Base-by-base conservation (phyloP, 2,113 vertebrate species). In the Brachirus orientalis region DNA sequence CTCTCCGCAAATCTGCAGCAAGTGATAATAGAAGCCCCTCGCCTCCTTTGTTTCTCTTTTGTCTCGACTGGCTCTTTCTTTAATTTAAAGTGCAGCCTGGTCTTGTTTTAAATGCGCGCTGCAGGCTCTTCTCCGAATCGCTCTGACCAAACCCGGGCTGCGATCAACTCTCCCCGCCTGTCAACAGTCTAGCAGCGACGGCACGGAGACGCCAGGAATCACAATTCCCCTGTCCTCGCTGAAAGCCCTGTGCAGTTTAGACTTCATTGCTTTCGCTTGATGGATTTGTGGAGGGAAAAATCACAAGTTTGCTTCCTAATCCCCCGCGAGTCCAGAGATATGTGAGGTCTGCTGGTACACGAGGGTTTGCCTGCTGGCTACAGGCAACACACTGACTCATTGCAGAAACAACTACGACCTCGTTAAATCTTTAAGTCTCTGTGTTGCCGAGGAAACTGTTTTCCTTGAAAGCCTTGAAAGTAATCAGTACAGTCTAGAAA, bases 51-150 rank as follows among this genome's bases (percentile, higher is more conserved):
- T 28, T 14, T 56, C 35, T 0, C 38, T 9, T 40, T 6, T 46
- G 55, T 55, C 58, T 70, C 43, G 8, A 43, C 59, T 13, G 58
- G 62, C 5, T 19, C 61, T 59, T 11, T 45, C 72, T 86, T 82
- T 69, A 48, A 77, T 84, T 79, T 51, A 67, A 79, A 84, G 54
- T 36, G 44, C 36, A 61, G 69, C 43, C 71, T n/a, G n/a, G 10
- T 46, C 65, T 79, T 54, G 78, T 82, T 85, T 80, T 55, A 65
- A 71, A 84, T 88, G 75, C 75, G 78, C 50, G 82, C 62, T 68
- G 53, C 65, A 76, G 69, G 62, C 79, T 73, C 11, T 57, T 75
- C 69, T 46, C 73, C 4, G 18, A 75, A 56, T 61, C 67, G 35
- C 41, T 68, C 69, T 35, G 66, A 68, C 44, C 57, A 37, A 75